Evolutionary conservation across 2,113 vertebrate species (phyloP).

Genomic region (Alethe castanea): DNA sequence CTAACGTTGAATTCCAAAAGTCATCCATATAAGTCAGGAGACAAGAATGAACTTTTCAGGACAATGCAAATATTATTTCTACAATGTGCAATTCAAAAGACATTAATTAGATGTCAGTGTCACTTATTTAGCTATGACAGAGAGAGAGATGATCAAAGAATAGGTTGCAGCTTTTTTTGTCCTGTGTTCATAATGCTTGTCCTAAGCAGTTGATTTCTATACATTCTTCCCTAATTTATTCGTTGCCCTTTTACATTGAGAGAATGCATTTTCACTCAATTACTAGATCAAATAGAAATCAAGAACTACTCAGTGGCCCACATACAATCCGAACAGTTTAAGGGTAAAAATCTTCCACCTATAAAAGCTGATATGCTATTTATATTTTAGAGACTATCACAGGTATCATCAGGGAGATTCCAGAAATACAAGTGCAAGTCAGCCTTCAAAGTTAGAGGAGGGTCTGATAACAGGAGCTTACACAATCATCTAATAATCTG

Average conservation of each 20-base stretch:
- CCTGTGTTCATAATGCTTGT: neutral
- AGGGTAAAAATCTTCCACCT: neutral
- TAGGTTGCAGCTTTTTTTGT: neutral
- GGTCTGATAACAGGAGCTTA: neutral
- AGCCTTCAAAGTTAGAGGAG: neutral
- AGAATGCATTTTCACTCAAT: neutral
- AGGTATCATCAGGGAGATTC: neutral
- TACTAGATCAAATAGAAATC: neutral
- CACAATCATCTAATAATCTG: neutral
- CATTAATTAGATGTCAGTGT: neutral
- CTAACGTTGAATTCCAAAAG: neutral
- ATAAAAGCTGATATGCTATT: neutral
- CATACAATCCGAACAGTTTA: neutral
- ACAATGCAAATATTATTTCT: neutral
- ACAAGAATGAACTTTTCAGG: neutral
- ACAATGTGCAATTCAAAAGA: neutral
- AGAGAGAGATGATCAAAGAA: neutral
- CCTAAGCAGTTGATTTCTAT: neutral
- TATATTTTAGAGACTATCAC: neutral
- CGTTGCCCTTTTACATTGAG: neutral
- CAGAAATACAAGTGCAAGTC: neutral
- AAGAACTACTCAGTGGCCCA: neutral
- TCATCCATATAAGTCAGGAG: neutral
- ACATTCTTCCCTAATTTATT: neutral
- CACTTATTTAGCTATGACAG: neutral